Evolutionary conservation across 2,888 invertebrate species (phyloP).

Genomic region (Trypoxylon attenuatum): DNA sequence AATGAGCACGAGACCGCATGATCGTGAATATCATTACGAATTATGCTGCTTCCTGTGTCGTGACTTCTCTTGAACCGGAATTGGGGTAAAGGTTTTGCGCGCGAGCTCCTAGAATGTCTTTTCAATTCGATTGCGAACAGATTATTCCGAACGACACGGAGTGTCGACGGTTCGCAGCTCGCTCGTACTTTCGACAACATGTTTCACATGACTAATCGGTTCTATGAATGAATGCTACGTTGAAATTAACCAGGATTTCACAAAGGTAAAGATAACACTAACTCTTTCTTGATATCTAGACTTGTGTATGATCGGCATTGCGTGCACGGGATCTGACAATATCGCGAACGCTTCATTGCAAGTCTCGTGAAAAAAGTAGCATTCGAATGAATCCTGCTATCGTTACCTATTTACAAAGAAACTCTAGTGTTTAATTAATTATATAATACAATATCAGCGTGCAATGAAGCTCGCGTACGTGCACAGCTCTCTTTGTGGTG

Average conservation of each 20-base stretch:
- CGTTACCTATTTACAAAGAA: constrained; percentile 25
- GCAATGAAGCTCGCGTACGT: constrained; percentile 29
- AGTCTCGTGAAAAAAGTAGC: not conserved
- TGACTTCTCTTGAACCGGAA: too few species aligned
- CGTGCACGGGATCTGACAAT: constrained; percentile 20
- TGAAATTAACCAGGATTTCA: constrained; percentile 74
- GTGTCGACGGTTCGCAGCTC: constrained; percentile 37
- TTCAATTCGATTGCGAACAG: not conserved
- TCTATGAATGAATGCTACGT: constrained; percentile 74
- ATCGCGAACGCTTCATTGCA: not conserved
- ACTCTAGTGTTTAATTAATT: too few species aligned
- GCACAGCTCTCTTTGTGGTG: constrained; percentile 38
- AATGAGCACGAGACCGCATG: too few species aligned
- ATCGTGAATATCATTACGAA: too few species aligned
- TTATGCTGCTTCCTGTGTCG: too few species aligned
- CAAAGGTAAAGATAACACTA: constrained; percentile 73
- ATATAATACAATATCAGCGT: constrained; percentile 28
- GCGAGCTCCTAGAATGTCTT: not conserved
- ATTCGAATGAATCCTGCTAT: not conserved
- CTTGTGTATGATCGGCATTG: constrained; percentile 52
- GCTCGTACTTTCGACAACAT: constrained; percentile 60
- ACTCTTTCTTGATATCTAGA: constrained; percentile 69
- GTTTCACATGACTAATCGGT: constrained; percentile 72
- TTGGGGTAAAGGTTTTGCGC: not conserved
- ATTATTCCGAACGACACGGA: constrained; percentile 47